These are phyloP conservation scores for Pseudopodoces humilis DNA, from an alignment of 2,113 vertebrate genomes.

Conservation along the genomic window DNA sequence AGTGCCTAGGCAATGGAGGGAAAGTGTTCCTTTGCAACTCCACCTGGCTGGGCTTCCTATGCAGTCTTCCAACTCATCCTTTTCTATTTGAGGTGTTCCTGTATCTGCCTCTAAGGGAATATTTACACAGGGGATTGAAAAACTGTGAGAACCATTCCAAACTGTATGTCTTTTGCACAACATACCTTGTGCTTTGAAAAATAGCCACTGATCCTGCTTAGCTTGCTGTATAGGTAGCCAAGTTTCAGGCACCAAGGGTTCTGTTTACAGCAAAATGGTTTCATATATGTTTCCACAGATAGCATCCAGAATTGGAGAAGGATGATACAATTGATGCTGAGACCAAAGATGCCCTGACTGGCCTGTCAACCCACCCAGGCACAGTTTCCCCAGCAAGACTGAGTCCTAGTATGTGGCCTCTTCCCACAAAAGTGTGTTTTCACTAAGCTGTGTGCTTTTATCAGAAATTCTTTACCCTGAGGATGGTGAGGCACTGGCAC, in stretches of 20 bases:
- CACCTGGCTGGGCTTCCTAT: not conserved
- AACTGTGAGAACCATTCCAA: not conserved
- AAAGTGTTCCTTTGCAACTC: not conserved
- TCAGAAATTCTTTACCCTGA: not conserved
- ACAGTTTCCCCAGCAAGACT: not conserved
- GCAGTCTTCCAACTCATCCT: not conserved
- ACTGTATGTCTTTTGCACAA: accelerated
- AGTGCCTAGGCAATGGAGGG: not conserved
- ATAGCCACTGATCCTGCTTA: not conserved
- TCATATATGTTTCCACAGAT: not conserved
- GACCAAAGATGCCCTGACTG: not conserved
- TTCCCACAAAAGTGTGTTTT: not conserved
- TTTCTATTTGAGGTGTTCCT: not conserved
- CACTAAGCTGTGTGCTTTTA: not conserved
- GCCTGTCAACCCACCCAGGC: not conserved
- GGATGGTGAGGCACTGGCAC: not conserved
- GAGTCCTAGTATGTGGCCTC: not conserved
- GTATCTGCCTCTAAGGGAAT: not conserved
- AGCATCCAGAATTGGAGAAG: not conserved
- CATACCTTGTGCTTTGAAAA: not conserved
- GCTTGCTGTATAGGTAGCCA: not conserved
- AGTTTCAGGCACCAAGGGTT: not conserved
- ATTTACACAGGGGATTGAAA: not conserved
- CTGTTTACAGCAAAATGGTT: not conserved
- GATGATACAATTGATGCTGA: not conserved